Conservation (phyloP, 2,113 vertebrate genomes). For the Saguinus imperator region DNA sequence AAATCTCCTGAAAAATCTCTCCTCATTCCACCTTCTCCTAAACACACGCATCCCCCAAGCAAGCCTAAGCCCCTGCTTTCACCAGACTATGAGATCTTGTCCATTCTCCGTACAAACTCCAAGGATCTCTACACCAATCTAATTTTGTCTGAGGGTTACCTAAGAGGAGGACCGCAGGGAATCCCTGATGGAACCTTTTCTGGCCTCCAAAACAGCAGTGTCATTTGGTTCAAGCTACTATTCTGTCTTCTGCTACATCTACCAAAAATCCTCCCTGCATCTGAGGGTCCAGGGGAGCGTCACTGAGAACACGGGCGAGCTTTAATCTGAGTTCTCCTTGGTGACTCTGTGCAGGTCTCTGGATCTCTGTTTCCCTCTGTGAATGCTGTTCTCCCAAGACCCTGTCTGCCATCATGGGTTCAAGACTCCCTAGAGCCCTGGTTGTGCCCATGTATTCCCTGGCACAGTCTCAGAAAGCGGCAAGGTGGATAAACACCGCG, state of each 20-base stretch:
- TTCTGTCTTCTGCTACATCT: background rate
- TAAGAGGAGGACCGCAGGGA: background rate
- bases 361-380: background rate
- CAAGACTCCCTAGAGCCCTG: background rate
- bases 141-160: background rate
- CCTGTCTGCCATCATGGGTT: too few relatives aligned
- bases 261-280: accelerated
- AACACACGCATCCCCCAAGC: background rate
- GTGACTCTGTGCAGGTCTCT: background rate
- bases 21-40: background rate
- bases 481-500: background rate
- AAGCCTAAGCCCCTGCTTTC: too few relatives aligned
- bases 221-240: background rate
- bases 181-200: background rate
- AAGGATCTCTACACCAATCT: background rate
- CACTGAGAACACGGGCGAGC: accelerated
- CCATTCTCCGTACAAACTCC: background rate
- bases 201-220: background rate
- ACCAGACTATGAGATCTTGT: background rate
- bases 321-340: background rate
- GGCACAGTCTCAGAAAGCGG: background rate
- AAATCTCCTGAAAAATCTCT: background rate
- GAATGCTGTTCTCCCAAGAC: background rate
- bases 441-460: too few relatives aligned
- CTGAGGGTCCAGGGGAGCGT: background rate